Evolutionary conservation across 2,797 vertebrate species (phyloP).

Genomic region (Brachyalestes nurse): DNA sequence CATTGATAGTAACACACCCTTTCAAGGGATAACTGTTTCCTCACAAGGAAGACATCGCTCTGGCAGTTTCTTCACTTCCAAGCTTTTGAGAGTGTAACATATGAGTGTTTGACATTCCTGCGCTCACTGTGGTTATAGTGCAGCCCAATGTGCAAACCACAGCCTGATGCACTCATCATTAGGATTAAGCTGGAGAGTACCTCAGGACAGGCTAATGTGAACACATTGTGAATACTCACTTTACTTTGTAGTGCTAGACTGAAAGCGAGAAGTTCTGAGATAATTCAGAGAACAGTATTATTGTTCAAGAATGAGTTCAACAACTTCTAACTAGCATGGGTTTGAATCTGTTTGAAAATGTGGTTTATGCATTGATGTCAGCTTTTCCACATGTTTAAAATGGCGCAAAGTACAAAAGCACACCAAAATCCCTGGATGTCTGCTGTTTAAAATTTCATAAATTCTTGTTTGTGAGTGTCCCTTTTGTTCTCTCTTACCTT

Average conservation of each 20-base stretch:
- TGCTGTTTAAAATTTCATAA: background rate
- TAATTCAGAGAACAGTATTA: background rate
- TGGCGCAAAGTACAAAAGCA: background rate
- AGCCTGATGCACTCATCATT: slow-evolving; percentile 29
- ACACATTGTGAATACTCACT: background rate
- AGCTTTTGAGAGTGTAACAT: slow-evolving; percentile 12
- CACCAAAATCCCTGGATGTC: background rate
- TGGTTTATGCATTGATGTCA: slow-evolving; percentile 12
- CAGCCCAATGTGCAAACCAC: slow-evolving; percentile 32
- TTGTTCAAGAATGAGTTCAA: background rate
- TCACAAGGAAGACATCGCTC: slow-evolving; percentile 52
- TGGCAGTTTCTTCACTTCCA: slow-evolving; percentile 50
- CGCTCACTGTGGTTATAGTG: slow-evolving; percentile 27
- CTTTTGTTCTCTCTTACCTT: slow-evolving; percentile 37
- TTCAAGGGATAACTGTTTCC: slow-evolving; percentile 58
- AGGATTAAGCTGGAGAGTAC: slow-evolving; percentile 4
- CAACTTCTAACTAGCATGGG: background rate
- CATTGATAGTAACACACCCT: slow-evolving; percentile 65
- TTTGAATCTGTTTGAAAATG: background rate
- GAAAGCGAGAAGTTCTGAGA: background rate
- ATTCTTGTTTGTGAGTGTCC: background rate
- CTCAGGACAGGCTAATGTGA: background rate
- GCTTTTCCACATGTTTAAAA: background rate
- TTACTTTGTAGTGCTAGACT: background rate
- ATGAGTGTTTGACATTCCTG: slow-evolving; percentile 36